Evolutionary conservation across 2,113 vertebrate genomes (phyloP), one percentile per base, ranked within the genome.

Genomic region (Nothocercus julius): DNA sequence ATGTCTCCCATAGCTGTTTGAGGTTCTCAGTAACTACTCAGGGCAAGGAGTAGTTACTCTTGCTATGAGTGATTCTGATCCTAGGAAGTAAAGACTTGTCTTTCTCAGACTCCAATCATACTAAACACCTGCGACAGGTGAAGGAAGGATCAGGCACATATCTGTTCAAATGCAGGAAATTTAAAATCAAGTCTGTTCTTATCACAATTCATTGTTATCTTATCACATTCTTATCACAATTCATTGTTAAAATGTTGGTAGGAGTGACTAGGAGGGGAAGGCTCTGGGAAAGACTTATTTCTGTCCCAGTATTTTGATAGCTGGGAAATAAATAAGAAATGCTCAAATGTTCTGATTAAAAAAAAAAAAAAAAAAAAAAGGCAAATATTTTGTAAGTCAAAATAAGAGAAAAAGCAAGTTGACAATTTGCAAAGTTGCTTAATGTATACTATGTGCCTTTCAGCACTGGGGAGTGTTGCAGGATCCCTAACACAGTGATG

Each of bases 401-500:
- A 84, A 19, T 17, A 1, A 0, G 11, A 42, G 38, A 49, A 68
- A 38, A 25, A 58, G 32, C 53, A 74, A 9, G 32, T 1, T 62
- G 51, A 25, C 44, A 4, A 56, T 78, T 53, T 70, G 20, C 9
- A 7, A 45, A 51, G 44, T 4, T 85, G 70, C 7, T 78, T 42
- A n/a, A 47, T 27, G 10, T 7, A 34, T 6, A 70, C 15, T 40
- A 34, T 32, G 32, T 0, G 1, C 19, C 42, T 12, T 44, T 28
- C 21, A 42, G 8, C 42, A 2, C n/a, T 21, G 1, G 0, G 36
- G 59, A 77, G n/a, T 1, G 9, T 36, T 40, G 66, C 58, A 5
- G 62, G 30, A 61, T 16, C 70, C 40, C 56, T 3, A 32, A 5
- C 0, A 1, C 44, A 0, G 2, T 4, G 62, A 24, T 1, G 47